Evolutionary conservation across 2,113 vertebrate genomes (phyloP), one percentile per base, ranked within the genome.

Genomic region (Todiramphus chloris): DNA sequence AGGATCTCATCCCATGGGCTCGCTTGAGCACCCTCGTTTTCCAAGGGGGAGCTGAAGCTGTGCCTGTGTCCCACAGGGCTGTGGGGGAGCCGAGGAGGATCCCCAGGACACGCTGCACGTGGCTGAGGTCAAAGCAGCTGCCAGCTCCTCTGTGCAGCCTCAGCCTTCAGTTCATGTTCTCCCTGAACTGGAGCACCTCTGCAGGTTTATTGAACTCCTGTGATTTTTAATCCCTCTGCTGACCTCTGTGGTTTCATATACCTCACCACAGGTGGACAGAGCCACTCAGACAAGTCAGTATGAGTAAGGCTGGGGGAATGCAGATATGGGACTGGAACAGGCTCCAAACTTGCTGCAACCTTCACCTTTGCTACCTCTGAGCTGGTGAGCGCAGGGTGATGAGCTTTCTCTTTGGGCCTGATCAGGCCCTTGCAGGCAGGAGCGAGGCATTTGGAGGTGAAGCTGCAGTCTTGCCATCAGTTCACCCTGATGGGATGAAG

Each of bases 61-160:
- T 85, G 20, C 24, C 53, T 30, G 28, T 27, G 21, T 59, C 33
- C 23, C 6, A 9, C 8, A 4, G 0, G 33, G 33, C 11, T 25
- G 33, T 25, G 77, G 58, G 33, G 31, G 28, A 51, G 24, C 27
- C 56, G 73, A 20, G 31, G 35, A 77, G 56, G 50, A 27, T 50
- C 48, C 4, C 5, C 5, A 27, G 62, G 53, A 64, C 1, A 1
- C 4, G 4, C 56, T 33, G 31, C 8, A 8, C 0, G 1, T 27
- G 39, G 16, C 67, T 83, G 56, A 72, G 50, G 33, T 39, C 25
- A 63, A 13, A 85, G 74, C 58, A 70, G 60, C 74, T 84, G 55
- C 48, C 46, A 31, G 25, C 12, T 51, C 9, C 33, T 85, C 66
- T 66, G 43, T 35, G 48, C 24, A 58, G 43, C 55, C 27, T 67